Conservation (phyloP, 1,140 invertebrate genomes). For the Pseudachorutes palmiensis region DNA sequence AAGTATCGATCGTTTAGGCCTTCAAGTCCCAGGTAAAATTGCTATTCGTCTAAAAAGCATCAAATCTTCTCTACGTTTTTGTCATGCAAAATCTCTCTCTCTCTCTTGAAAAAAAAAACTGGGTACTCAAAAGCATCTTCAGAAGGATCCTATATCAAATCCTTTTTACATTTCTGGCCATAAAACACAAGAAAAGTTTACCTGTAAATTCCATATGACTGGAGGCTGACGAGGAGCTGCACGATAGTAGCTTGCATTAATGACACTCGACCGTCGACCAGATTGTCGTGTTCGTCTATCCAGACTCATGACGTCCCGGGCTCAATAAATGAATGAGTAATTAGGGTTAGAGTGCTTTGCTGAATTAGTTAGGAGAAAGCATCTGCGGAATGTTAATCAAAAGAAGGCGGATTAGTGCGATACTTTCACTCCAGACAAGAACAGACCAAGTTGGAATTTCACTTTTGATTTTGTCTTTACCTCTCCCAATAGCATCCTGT, state of each 20-base stretch:
- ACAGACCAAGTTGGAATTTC: neutral
- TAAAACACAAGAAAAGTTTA: conserved; percentile 2
- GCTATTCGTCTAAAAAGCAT: no score
- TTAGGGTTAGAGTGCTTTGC: no score
- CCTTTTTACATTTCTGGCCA: neutral
- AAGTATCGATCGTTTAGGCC: neutral
- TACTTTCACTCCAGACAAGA: neutral
- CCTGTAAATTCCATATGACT: conserved; percentile 36
- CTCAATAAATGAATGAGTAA: no score
- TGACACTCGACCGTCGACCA: conserved; percentile 20
- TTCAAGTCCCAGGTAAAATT: no score
- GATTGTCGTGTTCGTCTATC: conserved; percentile 13
- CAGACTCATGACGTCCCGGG: conserved; percentile 10
- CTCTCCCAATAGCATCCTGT: no score
- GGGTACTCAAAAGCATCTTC: neutral
- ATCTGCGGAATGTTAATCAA: no score
- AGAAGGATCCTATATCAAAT: neutral
- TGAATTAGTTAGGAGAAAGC: no score
- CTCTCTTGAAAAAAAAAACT: neutral
- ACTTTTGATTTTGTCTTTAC: no score
- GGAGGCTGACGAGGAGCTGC: conserved; percentile 28
- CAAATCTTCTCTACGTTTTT: neutral
- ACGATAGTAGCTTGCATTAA: conserved; percentile 21
- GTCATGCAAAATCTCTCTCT: neutral
- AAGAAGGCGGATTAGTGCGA: neutral